Evolutionary conservation across 1,140 invertebrate genomes (phyloP).

Genomic region (Acromyrmex heyeri): DNA sequence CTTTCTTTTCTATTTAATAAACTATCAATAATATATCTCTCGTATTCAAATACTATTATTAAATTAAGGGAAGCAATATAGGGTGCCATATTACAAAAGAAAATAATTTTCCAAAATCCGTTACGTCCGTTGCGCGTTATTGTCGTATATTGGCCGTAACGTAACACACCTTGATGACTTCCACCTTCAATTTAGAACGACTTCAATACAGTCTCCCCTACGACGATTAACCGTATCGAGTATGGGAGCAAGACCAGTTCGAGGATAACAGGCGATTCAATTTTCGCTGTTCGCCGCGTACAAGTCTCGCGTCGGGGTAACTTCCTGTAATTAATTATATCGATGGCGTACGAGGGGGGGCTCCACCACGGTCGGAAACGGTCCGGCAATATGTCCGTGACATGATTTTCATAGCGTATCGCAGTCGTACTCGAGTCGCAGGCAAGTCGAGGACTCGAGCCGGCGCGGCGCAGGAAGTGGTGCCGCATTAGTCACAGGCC

Average conservation of each 20-base stretch:
- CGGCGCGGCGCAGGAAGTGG: conserved; percentile 51
- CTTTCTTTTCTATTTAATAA: neutral
- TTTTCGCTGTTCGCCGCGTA: conserved; percentile 63
- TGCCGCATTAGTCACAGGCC: conserved; percentile 85
- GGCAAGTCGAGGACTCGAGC: conserved; percentile 66
- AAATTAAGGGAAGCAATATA: neutral
- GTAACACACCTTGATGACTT: conserved; percentile 42
- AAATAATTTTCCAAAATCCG: conserved; percentile 46
- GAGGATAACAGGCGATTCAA: conserved; percentile 62
- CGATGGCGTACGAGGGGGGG: conserved; percentile 14
- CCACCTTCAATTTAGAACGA: conserved; percentile 38
- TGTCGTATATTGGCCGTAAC: conserved; percentile 19
- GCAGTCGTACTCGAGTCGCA: conserved; percentile 1
- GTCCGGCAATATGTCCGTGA: conserved; percentile 81
- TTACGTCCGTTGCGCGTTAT: conserved; percentile 20
- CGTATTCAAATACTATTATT: neutral
- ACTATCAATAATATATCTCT: neutral
- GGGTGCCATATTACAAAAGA: neutral
- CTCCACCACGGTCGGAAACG: conserved; percentile 36
- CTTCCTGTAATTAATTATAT: conserved; percentile 82
- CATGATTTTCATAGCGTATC: conserved; percentile 81
- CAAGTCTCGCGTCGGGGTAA: conserved; percentile 56
- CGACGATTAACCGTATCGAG: conserved; percentile 46
- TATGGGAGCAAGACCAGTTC: conserved; percentile 29
- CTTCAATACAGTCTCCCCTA: conserved; percentile 9